These are phyloP conservation scores for Brachionus manjavacas DNA, from an alignment of 1,140 invertebrate species.

Conservation along the genomic window DNA sequence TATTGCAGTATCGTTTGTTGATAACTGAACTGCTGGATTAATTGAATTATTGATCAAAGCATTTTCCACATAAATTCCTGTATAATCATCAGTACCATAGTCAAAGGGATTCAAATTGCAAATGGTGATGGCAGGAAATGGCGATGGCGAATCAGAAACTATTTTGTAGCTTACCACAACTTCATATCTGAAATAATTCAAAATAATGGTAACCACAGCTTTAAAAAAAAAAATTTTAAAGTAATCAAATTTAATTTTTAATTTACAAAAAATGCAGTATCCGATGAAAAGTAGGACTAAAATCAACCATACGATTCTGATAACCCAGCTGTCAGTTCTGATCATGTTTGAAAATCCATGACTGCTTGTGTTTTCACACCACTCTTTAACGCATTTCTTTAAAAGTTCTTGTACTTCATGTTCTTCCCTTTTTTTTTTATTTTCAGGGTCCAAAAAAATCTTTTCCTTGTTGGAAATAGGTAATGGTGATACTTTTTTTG, in stretches of 20 bases:
- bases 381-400: constrained; percentile 22
- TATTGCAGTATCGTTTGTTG: neutral
- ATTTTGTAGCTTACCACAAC: neutral
- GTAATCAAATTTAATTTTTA: neutral
- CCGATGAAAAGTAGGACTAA: neutral
- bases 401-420: neutral
- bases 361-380: constrained; percentile 27
- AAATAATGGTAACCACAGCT: neutral
- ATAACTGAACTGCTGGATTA: neutral
- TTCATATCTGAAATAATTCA: neutral
- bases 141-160: neutral
- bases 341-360: constrained; percentile 34
- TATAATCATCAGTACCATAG: neutral
- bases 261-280: constrained; percentile 14
- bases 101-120: constrained; percentile 37
- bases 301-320: constrained; percentile 3
- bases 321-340: constrained; percentile 36
- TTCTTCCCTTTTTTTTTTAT: neutral
- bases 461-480: neutral
- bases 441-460: neutral
- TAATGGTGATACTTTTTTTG: neutral
- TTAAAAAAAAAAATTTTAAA: neutral
- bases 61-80: neutral
- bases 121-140: constrained; percentile 36
- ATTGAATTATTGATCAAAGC: neutral